phyloP scores from a whole-genome alignment of 2,797 vertebrate species.

The Galagoides demidoff region DNA sequence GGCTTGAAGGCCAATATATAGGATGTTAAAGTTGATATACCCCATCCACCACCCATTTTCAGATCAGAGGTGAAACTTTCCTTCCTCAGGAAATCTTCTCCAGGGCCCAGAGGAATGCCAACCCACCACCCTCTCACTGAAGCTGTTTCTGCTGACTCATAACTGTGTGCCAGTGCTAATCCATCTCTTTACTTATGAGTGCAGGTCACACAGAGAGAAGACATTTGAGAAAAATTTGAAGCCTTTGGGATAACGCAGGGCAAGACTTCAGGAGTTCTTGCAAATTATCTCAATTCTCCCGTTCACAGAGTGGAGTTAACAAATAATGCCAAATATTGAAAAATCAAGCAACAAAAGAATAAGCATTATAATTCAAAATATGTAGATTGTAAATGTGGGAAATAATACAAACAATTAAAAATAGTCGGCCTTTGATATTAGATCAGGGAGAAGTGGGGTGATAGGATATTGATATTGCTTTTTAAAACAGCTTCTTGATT shows the following conservation, averaged over 20 bases:
- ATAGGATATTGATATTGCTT: not conserved
- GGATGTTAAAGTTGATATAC: not conserved
- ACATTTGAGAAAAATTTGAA: not conserved
- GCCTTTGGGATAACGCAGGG: not conserved
- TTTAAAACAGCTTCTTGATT: not conserved
- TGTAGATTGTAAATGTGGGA: not conserved
- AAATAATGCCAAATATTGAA: constrained; percentile 23
- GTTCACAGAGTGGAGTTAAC: not conserved
- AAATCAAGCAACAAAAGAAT: not conserved
- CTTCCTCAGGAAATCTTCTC: not conserved
- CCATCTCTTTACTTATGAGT: not conserved
- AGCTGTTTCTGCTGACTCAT: not conserved
- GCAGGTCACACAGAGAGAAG: not conserved
- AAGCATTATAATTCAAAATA: not conserved
- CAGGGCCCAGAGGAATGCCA: not conserved
- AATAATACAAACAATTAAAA: constrained; percentile 7
- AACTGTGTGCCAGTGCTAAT: not conserved
- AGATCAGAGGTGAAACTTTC: not conserved
- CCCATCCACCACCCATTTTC: not conserved
- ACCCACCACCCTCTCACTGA: not conserved
- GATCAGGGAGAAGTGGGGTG: not conserved
- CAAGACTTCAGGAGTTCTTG: not conserved
- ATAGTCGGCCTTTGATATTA: not conserved
- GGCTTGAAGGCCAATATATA: not conserved
- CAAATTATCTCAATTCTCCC: not conserved